Evolutionary conservation across 2,113 vertebrate species (phyloP).

Genomic region (Corythaixoides concolor): DNA sequence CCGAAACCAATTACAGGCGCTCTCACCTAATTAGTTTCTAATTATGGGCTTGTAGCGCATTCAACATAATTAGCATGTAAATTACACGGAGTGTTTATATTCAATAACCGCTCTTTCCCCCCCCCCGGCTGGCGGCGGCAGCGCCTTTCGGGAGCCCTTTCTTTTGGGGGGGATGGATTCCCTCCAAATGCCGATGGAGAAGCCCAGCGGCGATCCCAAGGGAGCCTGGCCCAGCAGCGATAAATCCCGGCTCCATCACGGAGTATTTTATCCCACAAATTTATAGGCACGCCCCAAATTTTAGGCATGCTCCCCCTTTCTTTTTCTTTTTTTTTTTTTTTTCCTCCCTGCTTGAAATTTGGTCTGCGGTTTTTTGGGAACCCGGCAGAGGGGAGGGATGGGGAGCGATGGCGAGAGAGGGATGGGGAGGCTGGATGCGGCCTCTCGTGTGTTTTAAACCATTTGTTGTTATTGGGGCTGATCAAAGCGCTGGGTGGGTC

Average conservation of each 20-base stretch:
- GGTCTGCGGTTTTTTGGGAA: neutral
- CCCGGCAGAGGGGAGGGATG: neutral
- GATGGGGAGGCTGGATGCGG: neutral
- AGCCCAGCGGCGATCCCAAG: constrained; percentile 4
- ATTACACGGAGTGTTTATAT: constrained; percentile 80
- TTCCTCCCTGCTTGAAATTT: neutral
- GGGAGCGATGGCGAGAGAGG: neutral
- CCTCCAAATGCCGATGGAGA: constrained; percentile 71
- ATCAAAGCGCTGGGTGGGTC: constrained; percentile 60
- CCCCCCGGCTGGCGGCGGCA: neutral
- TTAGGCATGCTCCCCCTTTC: neutral
- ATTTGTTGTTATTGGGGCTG: constrained; percentile 40
- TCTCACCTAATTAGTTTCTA: constrained; percentile 84
- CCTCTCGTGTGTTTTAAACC: neutral
- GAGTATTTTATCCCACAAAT: neutral
- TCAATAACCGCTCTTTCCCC: constrained; percentile 75
- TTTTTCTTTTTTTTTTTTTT: neutral
- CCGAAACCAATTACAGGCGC: constrained; percentile 75
- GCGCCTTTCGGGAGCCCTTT: constrained; percentile 14
- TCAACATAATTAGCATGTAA: constrained; percentile 85
- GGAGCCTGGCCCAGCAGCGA: neutral
- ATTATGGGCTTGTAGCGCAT: constrained; percentile 78
- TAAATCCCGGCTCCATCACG: neutral
- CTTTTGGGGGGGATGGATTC: constrained; percentile 61
- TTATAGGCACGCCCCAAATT: neutral